Evolutionary conservation across 1,140 invertebrate genomes (phyloP).

Genomic region (Steinernema khuongi): DNA sequence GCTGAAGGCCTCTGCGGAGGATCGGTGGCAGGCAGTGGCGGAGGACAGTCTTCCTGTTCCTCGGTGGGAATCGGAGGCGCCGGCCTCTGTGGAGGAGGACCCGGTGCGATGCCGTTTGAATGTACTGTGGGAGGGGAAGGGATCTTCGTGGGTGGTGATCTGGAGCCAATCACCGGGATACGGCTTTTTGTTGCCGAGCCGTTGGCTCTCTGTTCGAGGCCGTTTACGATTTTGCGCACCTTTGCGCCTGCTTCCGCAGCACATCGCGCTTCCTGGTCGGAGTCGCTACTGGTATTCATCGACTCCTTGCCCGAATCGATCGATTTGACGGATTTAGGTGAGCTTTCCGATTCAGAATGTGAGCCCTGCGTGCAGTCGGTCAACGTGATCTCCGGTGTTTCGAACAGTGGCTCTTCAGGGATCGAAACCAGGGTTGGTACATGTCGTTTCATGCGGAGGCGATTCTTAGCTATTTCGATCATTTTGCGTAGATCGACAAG

Average conservation of each 20-base stretch:
- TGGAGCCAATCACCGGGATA: background rate
- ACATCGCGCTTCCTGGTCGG: background rate
- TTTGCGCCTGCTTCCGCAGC: background rate
- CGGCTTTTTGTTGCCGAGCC: background rate
- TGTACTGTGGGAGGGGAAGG: constrained; percentile 14
- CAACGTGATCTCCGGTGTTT: background rate
- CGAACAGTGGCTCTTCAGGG: constrained; percentile 1
- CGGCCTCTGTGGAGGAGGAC: background rate
- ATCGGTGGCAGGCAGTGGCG: constrained; percentile 20
- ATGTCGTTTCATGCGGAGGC: constrained; percentile 39
- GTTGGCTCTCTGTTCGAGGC: background rate
- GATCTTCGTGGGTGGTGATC: constrained; percentile 20
- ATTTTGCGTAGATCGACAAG: constrained; percentile 48
- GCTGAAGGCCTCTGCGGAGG: background rate
- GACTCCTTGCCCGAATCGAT: constrained; percentile 37
- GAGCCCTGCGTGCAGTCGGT: background rate
- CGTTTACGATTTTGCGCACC: background rate
- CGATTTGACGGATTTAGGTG: constrained; percentile 41
- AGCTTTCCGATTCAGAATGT: constrained; percentile 16
- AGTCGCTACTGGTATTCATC: constrained; percentile 22
- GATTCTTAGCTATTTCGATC: constrained; percentile 44
- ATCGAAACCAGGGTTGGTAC: constrained; percentile 22
- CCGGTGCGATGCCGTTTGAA: background rate
- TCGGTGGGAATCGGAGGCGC: background rate
- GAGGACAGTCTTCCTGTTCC: background rate